phyloP scores from a whole-genome alignment of 2,888 invertebrate species.

The Xiphydria camelus region DNA sequence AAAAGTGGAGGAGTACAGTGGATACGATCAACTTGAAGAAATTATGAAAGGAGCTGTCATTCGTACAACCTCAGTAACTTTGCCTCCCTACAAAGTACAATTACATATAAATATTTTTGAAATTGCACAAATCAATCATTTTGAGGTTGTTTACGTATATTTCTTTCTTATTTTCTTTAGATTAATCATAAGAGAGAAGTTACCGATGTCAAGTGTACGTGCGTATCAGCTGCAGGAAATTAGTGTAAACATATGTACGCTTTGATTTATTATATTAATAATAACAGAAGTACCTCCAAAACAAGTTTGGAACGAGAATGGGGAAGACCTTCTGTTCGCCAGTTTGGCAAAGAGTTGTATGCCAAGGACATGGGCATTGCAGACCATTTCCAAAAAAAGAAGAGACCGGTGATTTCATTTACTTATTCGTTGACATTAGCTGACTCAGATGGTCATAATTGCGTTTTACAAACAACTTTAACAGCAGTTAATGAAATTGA shows the following conservation, averaged over 20 bases:
- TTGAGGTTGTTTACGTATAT: too few relatives aligned
- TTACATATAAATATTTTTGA: conserved; percentile 12
- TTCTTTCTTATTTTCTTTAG: too few relatives aligned
- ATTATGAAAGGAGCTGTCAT: conserved; percentile 11
- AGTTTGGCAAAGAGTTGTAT: conserved; percentile 23
- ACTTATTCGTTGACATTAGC: too few relatives aligned
- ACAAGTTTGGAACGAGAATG: conserved; percentile 24
- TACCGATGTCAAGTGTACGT: conserved; percentile 17
- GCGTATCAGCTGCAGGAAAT: conserved; percentile 23
- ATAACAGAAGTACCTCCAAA: conserved; percentile 20
- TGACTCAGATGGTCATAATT: too few relatives aligned
- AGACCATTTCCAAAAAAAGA: too few relatives aligned
- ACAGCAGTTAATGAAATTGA: too few relatives aligned
- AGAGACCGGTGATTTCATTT: too few relatives aligned
- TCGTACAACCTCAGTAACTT: conserved; percentile 15
- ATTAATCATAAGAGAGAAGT: conserved; percentile 17
- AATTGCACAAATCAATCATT: too few relatives aligned
- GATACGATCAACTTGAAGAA: too few relatives aligned
- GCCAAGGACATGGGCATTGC: too few relatives aligned
- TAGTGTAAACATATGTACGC: conserved; percentile 24
- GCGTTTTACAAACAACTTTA: too few relatives aligned
- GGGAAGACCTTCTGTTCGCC: conserved; percentile 22
- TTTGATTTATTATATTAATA: conserved; percentile 20
- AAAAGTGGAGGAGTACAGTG: conserved; percentile 10
- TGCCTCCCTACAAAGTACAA: conserved; percentile 9